These are phyloP conservation scores for Drosophila orena DNA, from an alignment of 1,140 invertebrate genomes.

Conservation along the genomic window DNA sequence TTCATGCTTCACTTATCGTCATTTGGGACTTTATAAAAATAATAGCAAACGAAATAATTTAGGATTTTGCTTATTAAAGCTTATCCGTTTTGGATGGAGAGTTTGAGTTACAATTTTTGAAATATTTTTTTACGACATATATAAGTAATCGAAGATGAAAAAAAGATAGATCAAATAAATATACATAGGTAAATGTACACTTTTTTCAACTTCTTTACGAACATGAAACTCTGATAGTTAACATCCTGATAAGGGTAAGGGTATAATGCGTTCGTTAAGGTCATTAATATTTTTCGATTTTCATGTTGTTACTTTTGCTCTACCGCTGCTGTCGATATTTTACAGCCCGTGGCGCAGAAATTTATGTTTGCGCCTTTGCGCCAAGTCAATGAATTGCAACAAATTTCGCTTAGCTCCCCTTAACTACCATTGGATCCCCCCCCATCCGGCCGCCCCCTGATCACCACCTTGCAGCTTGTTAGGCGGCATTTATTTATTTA, in stretches of 20 bases:
- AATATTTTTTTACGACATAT: not conserved
- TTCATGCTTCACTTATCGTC: not conserved
- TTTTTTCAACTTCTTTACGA: not conserved
- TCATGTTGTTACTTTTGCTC: slow-evolving; percentile 31
- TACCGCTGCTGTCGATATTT: slow-evolving; percentile 71
- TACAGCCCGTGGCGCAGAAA: slow-evolving; percentile 60
- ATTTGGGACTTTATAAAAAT: no score
- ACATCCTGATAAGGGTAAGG: no score
- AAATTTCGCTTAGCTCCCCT: slow-evolving; percentile 64
- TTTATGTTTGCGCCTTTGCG: slow-evolving; percentile 75
- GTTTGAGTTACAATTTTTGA: no score
- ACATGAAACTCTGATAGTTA: slow-evolving; percentile 12
- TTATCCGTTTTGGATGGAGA: no score
- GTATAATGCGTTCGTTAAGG: slow-evolving; percentile 45
- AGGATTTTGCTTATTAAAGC: no score
- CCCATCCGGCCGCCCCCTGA: not conserved
- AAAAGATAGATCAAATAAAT: not conserved
- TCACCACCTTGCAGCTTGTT: slow-evolving; percentile 73
- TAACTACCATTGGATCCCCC: slow-evolving; percentile 19
- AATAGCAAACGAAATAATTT: no score
- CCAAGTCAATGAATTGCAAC: slow-evolving; percentile 82
- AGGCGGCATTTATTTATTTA: slow-evolving; percentile 80
- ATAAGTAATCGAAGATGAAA: no score
- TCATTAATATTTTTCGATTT: slow-evolving; percentile 49
- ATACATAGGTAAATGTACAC: no score